Evolutionary conservation across 2,113 vertebrate genomes (phyloP).

Genomic region (Verasper variegatus): DNA sequence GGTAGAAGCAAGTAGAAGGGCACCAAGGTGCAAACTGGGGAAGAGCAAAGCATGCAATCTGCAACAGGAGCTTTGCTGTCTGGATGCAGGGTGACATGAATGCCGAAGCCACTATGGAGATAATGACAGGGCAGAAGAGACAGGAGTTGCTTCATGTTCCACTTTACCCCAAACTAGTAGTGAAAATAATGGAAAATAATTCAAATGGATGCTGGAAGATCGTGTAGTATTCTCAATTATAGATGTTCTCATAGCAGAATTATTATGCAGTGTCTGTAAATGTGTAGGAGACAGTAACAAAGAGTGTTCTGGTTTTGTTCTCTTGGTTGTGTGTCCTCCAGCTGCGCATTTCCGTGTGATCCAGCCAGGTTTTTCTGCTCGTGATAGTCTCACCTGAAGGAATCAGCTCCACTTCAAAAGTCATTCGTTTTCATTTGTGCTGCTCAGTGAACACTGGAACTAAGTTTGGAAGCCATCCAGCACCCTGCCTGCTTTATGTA

Average conservation of each 20-base stretch:
- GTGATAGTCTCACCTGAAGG: conserved; percentile 59
- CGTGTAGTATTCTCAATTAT: too few species aligned
- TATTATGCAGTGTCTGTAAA: neutral
- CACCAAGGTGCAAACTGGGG: conserved; percentile 15
- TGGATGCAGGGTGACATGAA: conserved; percentile 29
- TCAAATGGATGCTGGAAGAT: neutral
- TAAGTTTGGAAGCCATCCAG: conserved; percentile 61
- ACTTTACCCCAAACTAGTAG: too few species aligned
- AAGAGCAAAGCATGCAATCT: conserved; percentile 30
- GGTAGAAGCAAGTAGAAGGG: conserved; percentile 27
- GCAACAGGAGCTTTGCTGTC: neutral
- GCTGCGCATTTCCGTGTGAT: conserved; percentile 19
- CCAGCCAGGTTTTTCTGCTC: conserved; percentile 33
- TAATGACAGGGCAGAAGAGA: neutral
- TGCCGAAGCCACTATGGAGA: conserved; percentile 16
- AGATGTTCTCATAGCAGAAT: neutral
- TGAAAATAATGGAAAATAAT: neutral
- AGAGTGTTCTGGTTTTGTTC: neutral
- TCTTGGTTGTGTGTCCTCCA: conserved; percentile 24
- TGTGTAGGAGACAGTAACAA: neutral
- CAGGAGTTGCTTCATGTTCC: conserved; percentile 6
- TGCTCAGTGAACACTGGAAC: conserved; percentile 60
- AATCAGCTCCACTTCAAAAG: conserved; percentile 47
- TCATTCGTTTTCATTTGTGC: conserved; percentile 70
- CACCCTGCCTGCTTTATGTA: conserved; percentile 46